Base-by-base conservation (phyloP, 2,113 vertebrate genomes). In the Megaleporinus macrocephalus region DNA sequence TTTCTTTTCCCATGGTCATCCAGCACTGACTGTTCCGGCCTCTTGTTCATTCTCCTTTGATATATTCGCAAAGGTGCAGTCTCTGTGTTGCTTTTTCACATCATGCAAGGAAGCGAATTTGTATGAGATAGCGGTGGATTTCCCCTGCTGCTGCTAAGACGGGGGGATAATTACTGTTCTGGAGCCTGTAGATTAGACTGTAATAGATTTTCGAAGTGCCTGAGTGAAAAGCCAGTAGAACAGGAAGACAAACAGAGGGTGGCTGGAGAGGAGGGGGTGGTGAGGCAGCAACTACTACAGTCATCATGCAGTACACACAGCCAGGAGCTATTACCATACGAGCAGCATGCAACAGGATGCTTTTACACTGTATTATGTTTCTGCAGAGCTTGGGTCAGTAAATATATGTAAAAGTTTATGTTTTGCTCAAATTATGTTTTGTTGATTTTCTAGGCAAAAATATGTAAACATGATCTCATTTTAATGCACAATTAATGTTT, bases 111-210 rank as follows among this genome's bases (percentile, higher is more conserved):
- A 84, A 33, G 88, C 82, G 47, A 93, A 92, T 93, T 92, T 93
- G 90, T 89, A 86, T 81, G 87, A 92, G 91, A 93, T 90, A 92
- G 89, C 89, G 68, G 71, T 87, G 89, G 87, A 81, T 90, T 93
- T 93, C 90, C 90, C 91, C 90, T 72, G 51, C 86, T 87, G 80
- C 74, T 80, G 24, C 57, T 63, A 86, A 87, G 90, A 93, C 91
- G 83, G 86, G n/a, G 90, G 91, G 89, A 89, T 93, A 93, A 95
- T 93, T 93, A 81, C 88, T 85, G 72, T 86, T 85, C 78, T 85
- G 86, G 85, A 85, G 84, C 78, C 82, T 84, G 71, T 51, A 87
- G 89, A 90, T 88, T 85, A 86, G 80, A 83, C 86, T 84, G 79
- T 88, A 89, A 84, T 83, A 90, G 87, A 86, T 83, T 86, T 76